Evolutionary conservation across 1,140 invertebrate genomes (phyloP), one percentile per base, ranked within the genome.

Genomic region (Zaprionus ornatus): DNA sequence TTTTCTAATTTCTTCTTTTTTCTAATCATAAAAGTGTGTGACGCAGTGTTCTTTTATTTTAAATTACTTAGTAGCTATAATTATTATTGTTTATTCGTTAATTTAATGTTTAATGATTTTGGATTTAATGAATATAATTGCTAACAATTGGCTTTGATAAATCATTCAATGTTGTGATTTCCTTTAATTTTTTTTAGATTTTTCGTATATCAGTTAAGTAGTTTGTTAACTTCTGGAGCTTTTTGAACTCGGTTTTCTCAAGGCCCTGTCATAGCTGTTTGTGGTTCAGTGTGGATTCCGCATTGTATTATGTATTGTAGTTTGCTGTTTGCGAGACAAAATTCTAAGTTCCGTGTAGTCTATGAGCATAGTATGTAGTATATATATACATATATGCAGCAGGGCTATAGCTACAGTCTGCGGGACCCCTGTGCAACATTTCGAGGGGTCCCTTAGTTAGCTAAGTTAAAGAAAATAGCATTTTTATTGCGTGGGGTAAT

Each of bases 101-200:
- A 50, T 15, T 40, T 57, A 32, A 32, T 32, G 29, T 32, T n/a
- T n/a, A n/a, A n/a, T n/a, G n/a, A 32, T 76, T 74, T 74, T 80
- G 25, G 62, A 42, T 57, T 54, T 64, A 64, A 61, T 81, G 61
- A 77, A 86, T 90, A 85, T 90, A 90, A 90, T 90, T 90, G 85
- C 85, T 90, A 85, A 90, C 85, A 90, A 90, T 90, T 90, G 85
- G 85, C 85, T 90, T 90, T 79, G 85, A 84, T 87, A 60, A 54
- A 19, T 64, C 29, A 40, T 70, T 59, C 37, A 54, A 74, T 61
- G 32, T 10, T 25, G 52, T 15, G 45, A 21, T 56, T 56, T 74
- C 60, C 50, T 78, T 78, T 66, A 27, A 72, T 65, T 56, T 70
- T 71, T 61, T 66, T 55, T 54, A 17, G n/a, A 56, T 57, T 67